Evolutionary conservation across 2,797 vertebrate genomes (phyloP), one percentile per base, ranked within the genome.

Genomic region (Chelidonichthys spinosus): DNA sequence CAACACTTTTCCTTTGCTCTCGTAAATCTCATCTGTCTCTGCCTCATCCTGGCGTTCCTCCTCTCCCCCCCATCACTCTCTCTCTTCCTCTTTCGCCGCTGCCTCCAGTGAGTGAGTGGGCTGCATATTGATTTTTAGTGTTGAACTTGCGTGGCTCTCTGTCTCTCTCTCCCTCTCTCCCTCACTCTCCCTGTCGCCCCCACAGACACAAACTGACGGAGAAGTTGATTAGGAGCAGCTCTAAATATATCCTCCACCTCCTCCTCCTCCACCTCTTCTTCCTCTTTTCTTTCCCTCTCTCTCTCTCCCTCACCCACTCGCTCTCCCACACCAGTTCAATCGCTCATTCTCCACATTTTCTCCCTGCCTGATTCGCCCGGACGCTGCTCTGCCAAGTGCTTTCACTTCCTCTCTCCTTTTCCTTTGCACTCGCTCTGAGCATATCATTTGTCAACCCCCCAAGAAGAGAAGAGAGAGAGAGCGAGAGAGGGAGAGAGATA

Each of bases 201-300:
- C 90, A 89, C 89, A 91, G 89, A 92, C 91, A 90, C 87, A 91
- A 88, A 86, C 89, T 76, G 90, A 89, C 87, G 87, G 85, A 92
- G 89, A 91, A 93, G 91, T 93, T 93, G 92, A 93, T 93, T 93
- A 93, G 92, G 82, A 86, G 85, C 91, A 64, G 88, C 90, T 92
- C 90, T 93, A 93, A 92, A 93, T 93, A 90, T 93, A 93, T 90
- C 92, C 87, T 81, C 87, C 86, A 64, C 89, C 83, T 80, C 87
- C 74, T 42, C 80, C 75, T 65, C 89, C 70, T 67, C 86, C 61
- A 64, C 79, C 63, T 69, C 76, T 46, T 64, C 65, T 6, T 70
- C 81, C 33, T 76, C 61, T 56, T 42, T 75, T 72, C 75, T 42
- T 72, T 77, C 73, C 63, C 72, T 43, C 63, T 39, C 65, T 56